Conservation (phyloP, 1,140 invertebrate species). For the Brachionus paranguensis region DNA sequence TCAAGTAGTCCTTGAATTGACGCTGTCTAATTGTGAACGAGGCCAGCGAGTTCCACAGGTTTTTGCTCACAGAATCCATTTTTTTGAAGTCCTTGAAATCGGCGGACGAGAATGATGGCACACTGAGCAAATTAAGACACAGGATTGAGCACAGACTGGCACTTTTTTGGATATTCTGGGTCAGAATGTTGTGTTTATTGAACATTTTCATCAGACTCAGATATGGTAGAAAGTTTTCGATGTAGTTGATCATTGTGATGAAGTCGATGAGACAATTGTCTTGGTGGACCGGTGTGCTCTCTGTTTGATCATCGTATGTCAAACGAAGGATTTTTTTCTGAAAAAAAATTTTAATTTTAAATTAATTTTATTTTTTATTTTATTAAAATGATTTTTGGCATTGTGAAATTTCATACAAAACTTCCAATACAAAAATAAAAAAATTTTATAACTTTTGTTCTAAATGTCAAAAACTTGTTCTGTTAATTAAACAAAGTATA, state of each 20-base stretch:
- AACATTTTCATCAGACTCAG: slow-evolving; percentile 15
- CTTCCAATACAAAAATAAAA: no score
- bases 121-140: not conserved
- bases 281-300: not conserved
- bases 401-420: no score
- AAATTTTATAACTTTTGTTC: no score
- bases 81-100: slow-evolving; percentile 6
- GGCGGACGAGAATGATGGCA: not conserved
- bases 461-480: no score
- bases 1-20: slow-evolving; percentile 36
- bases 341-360: not conserved
- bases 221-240: not conserved
- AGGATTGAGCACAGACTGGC: not conserved
- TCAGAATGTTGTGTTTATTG: not conserved
- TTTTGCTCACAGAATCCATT: not conserved
- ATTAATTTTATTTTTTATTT: no score
- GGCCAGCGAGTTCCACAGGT: not conserved
- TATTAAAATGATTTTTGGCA: no score
- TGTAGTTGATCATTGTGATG: not conserved
- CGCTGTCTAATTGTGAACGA: not conserved
- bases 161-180: not conserved
- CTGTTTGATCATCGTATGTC: not conserved
- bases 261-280: slow-evolving; percentile 5
- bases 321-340: not conserved
- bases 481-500: no score